Evolutionary conservation across 2,797 vertebrate genomes (phyloP).

Genomic region (Sibirionetta formosa): DNA sequence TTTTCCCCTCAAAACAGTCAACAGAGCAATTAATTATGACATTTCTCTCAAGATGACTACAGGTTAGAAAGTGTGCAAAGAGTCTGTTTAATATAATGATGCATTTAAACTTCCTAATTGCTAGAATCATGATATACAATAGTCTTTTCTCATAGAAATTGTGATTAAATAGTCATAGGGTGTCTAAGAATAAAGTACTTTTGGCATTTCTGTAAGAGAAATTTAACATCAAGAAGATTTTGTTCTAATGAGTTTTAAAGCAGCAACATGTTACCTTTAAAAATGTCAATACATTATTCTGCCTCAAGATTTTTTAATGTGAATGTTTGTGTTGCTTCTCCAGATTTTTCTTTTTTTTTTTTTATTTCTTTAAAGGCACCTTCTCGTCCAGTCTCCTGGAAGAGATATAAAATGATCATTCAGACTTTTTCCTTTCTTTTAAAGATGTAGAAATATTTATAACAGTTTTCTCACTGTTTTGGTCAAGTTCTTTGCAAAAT

Average conservation of each 20-base stretch:
- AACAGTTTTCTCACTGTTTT: background rate
- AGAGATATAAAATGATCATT: background rate
- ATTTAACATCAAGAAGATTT: constrained; percentile 48
- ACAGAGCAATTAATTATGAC: constrained; percentile 51
- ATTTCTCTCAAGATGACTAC: constrained; percentile 52
- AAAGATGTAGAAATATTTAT: background rate
- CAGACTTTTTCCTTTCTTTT: background rate
- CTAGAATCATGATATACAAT: constrained; percentile 61
- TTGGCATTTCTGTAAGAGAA: constrained; percentile 34
- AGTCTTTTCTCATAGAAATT: constrained; percentile 37
- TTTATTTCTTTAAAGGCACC: background rate
- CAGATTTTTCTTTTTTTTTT: background rate
- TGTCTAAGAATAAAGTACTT: constrained; percentile 46
- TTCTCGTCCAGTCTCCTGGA: background rate
- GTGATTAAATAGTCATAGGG: constrained; percentile 22
- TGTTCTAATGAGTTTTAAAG: constrained; percentile 61
- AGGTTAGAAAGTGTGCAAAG: constrained; percentile 40
- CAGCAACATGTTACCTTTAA: constrained; percentile 35
- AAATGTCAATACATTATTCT: background rate
- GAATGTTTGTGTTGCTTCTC: background rate
- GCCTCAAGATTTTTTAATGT: background rate
- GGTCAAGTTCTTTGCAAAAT: background rate
- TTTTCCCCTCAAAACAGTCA: constrained; percentile 16
- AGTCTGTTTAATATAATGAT: background rate
- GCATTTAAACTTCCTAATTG: constrained; percentile 25